Base-by-base conservation (phyloP, 2,797 vertebrate species). In the Miichthys miiuy region DNA sequence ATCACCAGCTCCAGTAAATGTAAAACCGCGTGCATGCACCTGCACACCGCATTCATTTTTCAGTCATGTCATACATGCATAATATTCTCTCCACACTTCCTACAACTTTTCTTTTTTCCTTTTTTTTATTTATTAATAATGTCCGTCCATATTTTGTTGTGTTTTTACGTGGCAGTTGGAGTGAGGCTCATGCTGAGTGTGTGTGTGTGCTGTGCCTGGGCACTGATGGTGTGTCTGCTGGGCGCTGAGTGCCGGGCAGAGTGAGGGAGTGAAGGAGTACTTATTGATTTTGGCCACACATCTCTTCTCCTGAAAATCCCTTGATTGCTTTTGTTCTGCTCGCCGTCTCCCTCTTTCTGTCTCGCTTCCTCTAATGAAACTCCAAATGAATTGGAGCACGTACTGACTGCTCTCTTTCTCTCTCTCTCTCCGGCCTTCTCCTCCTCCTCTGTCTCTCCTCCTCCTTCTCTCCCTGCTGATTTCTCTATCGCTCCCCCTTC, bases 251-350 rank as follows among this genome's bases (percentile, higher is more conserved):
- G 89, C 75, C 65, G 83, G 86, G 81, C 83, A 79, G 85, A 87
- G 79, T 82, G 86, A 88, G 85, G 65, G 84, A 88, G 88, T 79
- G 84, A 89, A 90, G 90, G 90, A 94, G 91, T 87, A 85, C 69
- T 90, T 95, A 95, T 95, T 93, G 94, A 96, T 96, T 95, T 95
- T 92, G 91, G 89, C 87, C 88, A 88, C 91, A 90, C 88, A 86
- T 91, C 84, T 88, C 84, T 88, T 79, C 85, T 90, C 78, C 90
- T 90, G 90, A 93, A 94, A 94, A 94, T 91, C 91, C 93, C 90
- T 83, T 93, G 93, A 95, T 95, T 95, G 93, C 91, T 94, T 95
- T 95, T 94, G 93, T 94, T 94, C 90, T 91, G 88, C 90, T 90
- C 80, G 79, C 82, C 67, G 91, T 89, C 88, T 91, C 90, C 80